Evolutionary conservation across 2,888 invertebrate species (phyloP).

Genomic region (Hipparchia sbordonii): DNA sequence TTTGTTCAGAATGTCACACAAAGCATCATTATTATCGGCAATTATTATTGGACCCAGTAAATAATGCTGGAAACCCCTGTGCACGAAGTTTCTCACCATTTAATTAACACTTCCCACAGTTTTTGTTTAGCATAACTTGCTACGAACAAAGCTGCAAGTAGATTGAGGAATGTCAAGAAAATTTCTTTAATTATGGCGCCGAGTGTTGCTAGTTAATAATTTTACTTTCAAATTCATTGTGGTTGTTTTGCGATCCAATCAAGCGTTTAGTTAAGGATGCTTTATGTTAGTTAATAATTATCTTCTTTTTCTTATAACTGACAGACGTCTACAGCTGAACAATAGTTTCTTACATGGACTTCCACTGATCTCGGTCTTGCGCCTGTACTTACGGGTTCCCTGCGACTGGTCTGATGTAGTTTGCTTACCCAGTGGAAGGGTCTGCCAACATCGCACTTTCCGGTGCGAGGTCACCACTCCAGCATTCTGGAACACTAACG

Average conservation of each 20-base stretch:
- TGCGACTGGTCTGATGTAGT: no score
- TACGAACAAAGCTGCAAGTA: conserved; percentile 9
- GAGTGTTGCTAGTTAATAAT: not conserved
- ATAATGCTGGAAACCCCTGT: conserved; percentile 27
- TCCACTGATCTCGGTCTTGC: no score
- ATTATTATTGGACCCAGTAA: conserved; percentile 21
- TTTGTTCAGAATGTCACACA: not conserved
- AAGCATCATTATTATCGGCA: conserved; percentile 8
- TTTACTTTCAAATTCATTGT: conserved; percentile 1
- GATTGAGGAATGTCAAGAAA: conserved; percentile 18
- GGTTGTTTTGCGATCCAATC: not conserved
- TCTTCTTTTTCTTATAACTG: no score
- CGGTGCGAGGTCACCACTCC: no score
- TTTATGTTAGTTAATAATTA: no score
- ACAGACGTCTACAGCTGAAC: no score
- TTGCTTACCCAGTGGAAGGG: no score
- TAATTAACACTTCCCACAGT: conserved; percentile 32
- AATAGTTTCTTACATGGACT: no score
- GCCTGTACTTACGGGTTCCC: no score
- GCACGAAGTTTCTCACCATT: conserved; percentile 31
- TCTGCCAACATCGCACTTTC: no score
- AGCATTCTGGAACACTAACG: no score
- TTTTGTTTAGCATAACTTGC: conserved; percentile 23
- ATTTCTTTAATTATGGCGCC: conserved; percentile 14
- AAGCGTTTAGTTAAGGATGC: not conserved